Evolutionary conservation across 37 sponge, comb jelly and placozoan genomes (phyloP), one percentile per base, ranked within the genome.

Genomic region (Eunapius fragilis): DNA sequence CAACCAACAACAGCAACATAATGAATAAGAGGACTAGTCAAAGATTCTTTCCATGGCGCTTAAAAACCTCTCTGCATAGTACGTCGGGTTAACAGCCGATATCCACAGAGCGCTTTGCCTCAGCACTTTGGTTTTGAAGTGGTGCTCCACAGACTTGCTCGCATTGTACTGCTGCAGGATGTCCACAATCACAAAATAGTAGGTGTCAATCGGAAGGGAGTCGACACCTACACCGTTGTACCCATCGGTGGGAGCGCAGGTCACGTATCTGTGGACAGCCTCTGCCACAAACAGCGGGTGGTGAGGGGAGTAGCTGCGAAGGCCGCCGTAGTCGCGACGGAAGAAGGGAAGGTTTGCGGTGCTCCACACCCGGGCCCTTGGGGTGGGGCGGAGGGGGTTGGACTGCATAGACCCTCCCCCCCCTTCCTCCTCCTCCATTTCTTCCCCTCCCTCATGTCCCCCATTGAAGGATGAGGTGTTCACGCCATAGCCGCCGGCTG

Each of bases 121-220:
- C 30, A 76, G 50, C 30, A 93, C 50, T 25, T 75, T 82, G 2
- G 98, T 85, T 77, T 97, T 97, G 72, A 72, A 82, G 23, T 86
- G 77, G 69, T 90, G 88, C 58, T 97, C 98, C 38, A 58, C 31
- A 50, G 83, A 93, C 85, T 97, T 97, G 37, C 67, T 25, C 30
- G 84, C 71, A 37, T 92, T 93, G 89, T 97, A 97, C 69, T 90
- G 67, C 78, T 97, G 98, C 25, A 97, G 80, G 72, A 97, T 95
- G 85, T 97, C 98, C 36, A 97, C 89, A 2, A 97, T 78, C 14
- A 95, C 98, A 86, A 97, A 85, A 72, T 82, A 97, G 76, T 96
- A 96, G 31, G 89, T 89, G 32, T 80, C 87, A 11, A 35, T 37
- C 22, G 90, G 90, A 25, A 77, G 58, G 19, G 31, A 70, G 4